A percentile compares a stretch with the other conserved stretches of the same genome.
Evolutionary conservation across 2,888 invertebrate species (phyloP).

Genomic region (Sicus ferrugineus): DNA sequence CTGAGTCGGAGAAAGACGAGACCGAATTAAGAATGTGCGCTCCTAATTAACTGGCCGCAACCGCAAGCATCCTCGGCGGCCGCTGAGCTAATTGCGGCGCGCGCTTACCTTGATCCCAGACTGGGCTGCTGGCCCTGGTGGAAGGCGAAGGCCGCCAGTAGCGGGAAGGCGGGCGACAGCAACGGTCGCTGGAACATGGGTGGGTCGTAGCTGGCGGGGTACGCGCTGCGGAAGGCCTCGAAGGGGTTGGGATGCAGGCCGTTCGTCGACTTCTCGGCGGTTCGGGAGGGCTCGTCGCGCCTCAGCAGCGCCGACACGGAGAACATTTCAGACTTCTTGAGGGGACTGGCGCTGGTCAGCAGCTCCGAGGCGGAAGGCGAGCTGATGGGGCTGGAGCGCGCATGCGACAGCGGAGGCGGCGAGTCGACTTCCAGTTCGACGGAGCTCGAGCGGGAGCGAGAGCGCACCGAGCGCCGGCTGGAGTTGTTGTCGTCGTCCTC

Average conservation of each 20-base stretch:
- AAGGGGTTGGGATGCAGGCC: conserved; percentile 58
- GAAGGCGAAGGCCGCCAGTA: conserved; percentile 63
- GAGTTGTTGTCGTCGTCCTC: conserved; percentile 52
- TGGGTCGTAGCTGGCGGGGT: conserved; percentile 62
- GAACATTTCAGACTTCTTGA: conserved; percentile 81
- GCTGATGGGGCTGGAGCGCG: conserved; percentile 53
- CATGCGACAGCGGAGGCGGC: conserved; percentile 68
- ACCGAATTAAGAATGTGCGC: conserved; percentile 36
- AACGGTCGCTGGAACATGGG: conserved; percentile 62
- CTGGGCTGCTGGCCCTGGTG: conserved; percentile 64
- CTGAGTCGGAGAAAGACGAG: conserved; percentile 59
- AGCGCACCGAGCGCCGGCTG: conserved; percentile 46
- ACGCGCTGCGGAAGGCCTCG: conserved; percentile 67
- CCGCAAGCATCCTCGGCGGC: conserved; percentile 13
- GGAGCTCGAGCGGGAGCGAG: conserved; percentile 65
- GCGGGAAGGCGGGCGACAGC: conserved; percentile 62
- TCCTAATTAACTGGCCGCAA: conserved; percentile 35
- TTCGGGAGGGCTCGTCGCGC: conserved; percentile 72
- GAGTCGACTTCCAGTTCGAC: conserved; percentile 81
- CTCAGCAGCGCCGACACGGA: conserved; percentile 83
- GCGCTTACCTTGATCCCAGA: conserved; percentile 55
- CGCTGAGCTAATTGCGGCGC: conserved; percentile 34
- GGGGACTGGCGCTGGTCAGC: conserved; percentile 58
- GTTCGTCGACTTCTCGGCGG: conserved; percentile 40
- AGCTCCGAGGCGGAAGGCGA: conserved; percentile 57